These are phyloP conservation scores for Myotis lucifugus DNA, from an alignment of 2,113 vertebrate genomes.

Conservation along the genomic window DNA sequence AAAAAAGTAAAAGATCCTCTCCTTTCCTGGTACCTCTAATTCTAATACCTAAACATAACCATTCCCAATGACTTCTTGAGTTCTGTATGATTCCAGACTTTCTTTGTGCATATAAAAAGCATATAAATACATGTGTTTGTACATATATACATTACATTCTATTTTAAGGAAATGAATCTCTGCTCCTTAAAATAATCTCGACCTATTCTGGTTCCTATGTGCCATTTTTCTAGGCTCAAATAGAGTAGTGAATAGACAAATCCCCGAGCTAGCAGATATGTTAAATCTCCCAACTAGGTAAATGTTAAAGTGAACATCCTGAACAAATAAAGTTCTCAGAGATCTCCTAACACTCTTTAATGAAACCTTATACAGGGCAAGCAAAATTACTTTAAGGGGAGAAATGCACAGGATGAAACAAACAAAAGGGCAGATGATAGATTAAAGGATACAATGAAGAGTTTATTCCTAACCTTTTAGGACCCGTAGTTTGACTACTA, in stretches of 20 bases:
- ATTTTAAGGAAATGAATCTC: constrained; percentile 18
- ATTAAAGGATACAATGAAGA: background rate
- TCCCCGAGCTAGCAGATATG: background rate
- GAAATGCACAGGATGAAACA: constrained; percentile 6
- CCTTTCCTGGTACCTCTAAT: background rate
- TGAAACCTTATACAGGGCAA: background rate
- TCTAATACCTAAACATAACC: background rate
- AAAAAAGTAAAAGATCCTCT: constrained; percentile 38
- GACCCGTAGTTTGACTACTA: background rate
- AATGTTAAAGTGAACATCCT: background rate
- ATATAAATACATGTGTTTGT: background rate
- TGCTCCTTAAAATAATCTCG: constrained; percentile 38
- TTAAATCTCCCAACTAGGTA: background rate
- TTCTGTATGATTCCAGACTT: background rate
- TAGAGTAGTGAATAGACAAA: constrained; percentile 21
- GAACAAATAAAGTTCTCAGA: background rate
- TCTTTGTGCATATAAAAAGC: background rate
- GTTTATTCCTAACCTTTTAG: background rate
- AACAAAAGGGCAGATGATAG: constrained; percentile 2
- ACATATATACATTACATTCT: background rate
- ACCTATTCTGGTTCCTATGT: background rate
- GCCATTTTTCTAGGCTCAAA: constrained; percentile 37
- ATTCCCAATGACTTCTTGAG: background rate
- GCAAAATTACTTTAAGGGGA: background rate
- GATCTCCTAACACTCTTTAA: background rate